Percentiles rank a stretch among this genome's conserved stretches.
These are phyloP conservation scores for Crocidura indochinensis DNA, from an alignment of 2,797 vertebrate genomes.

Conservation along the genomic window DNA sequence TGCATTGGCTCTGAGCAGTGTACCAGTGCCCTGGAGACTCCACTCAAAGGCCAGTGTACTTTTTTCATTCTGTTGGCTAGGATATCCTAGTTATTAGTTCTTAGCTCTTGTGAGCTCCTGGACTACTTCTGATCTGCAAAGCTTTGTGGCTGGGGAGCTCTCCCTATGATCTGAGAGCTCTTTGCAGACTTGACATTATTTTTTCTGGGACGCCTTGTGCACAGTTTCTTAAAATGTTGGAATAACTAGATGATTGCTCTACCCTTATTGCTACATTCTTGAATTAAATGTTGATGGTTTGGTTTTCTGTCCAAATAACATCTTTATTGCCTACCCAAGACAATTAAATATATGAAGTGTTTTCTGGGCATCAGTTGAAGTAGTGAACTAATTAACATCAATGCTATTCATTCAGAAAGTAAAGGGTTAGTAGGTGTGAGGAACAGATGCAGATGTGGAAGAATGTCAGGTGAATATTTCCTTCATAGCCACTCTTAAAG, in stretches of 20 bases:
- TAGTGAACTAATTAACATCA: background rate
- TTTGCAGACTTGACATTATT: background rate
- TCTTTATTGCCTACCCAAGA: background rate
- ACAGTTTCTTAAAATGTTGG: background rate
- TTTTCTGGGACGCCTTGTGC: fast-evolving
- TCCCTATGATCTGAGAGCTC: fast-evolving
- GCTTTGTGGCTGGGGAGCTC: background rate
- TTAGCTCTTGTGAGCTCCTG: background rate
- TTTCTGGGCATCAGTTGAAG: background rate
- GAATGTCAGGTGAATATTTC: background rate
- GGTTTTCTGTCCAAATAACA: constrained; percentile 12
- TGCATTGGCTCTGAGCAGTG: background rate
- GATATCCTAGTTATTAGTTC: background rate
- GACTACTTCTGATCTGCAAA: background rate
- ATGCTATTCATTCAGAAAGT: background rate
- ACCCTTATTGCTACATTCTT: background rate
- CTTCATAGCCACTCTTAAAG: background rate
- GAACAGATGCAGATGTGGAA: background rate
- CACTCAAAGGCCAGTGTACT: background rate
- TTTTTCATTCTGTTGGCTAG: background rate
- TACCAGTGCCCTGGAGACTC: background rate
- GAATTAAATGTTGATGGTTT: background rate
- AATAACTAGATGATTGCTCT: background rate
- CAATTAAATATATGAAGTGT: background rate
- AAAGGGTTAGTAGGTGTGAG: background rate